Evolutionary conservation across 2,797 vertebrate species (phyloP).

Genomic region (Odontamblyopus rebecca): DNA sequence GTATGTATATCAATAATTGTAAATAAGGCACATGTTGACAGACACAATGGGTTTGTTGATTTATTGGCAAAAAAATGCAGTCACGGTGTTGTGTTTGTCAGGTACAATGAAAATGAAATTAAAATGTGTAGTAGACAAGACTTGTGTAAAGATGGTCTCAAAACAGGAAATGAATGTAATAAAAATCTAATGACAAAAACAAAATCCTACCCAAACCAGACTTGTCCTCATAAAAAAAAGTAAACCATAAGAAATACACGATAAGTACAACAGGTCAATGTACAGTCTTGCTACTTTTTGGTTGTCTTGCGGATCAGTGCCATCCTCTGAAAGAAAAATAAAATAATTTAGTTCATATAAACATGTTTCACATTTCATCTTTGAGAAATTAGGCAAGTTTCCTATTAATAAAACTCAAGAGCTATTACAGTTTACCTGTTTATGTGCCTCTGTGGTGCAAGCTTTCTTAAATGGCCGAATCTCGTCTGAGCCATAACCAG

Average conservation of each 20-base stretch:
- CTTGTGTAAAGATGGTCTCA: conserved; percentile 44
- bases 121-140: conserved; percentile 38
- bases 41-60: conserved; percentile 44
- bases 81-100: conserved; percentile 39
- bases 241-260: conserved; percentile 20
- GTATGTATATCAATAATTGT: conserved; percentile 3
- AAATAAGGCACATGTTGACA: conserved; percentile 26
- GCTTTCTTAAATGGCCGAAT: conserved; percentile 98
- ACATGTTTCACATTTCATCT: neutral
- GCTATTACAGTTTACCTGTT: conserved; percentile 84
- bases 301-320: conserved; percentile 98
- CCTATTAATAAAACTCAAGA: neutral
- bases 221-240: conserved; percentile 19
- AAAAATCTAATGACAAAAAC: conserved; percentile 38
- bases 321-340: conserved; percentile 88
- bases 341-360: conserved; percentile 2
- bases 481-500: conserved; percentile 98
- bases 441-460: conserved; percentile 99
- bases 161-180: conserved; percentile 48
- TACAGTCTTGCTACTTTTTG: conserved; percentile 87
- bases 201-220: conserved; percentile 23
- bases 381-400: neutral
- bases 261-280: conserved; percentile 27
- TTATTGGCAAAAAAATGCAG: conserved; percentile 61
- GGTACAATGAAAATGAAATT: conserved; percentile 35